Conservation (phyloP, 1,140 invertebrate species). For the Neodiprion fabricii region DNA sequence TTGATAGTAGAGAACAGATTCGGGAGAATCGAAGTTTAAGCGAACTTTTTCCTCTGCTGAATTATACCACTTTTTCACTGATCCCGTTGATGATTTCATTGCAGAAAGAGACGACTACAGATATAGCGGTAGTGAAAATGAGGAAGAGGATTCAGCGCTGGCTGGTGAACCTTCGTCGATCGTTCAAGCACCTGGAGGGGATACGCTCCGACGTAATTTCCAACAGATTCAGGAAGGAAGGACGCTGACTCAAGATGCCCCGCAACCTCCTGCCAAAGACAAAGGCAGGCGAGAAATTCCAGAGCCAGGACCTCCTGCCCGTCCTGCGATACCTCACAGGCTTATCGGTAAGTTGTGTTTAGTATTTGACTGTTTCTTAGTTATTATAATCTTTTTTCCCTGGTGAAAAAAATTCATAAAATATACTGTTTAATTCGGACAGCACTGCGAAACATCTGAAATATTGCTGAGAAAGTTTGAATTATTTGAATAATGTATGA, state of each 20-base stretch:
- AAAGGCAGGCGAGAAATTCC: conserved; percentile 66
- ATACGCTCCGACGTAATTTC: conserved; percentile 94
- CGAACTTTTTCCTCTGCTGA: background rate
- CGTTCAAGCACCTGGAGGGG: conserved; percentile 86
- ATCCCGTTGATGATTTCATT: conserved; percentile 14
- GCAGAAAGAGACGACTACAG: conserved; percentile 80
- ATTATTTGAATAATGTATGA: background rate
- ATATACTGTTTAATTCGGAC: conserved; percentile 14
- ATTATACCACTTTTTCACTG: background rate
- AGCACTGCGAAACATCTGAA: background rate
- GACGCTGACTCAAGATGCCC: conserved; percentile 66
- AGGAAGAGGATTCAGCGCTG: conserved; percentile 84
- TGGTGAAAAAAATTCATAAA: conserved; percentile 12
- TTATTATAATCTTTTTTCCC: background rate
- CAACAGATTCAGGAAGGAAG: conserved; percentile 94
- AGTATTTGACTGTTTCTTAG: background rate
- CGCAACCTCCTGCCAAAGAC: conserved; percentile 61
- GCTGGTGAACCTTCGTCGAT: conserved; percentile 90
- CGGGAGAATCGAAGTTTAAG: too few species aligned
- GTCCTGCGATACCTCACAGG: conserved; percentile 86
- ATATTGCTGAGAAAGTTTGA: conserved; percentile 29
- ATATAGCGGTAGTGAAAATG: conserved; percentile 88
- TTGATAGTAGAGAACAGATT: too few species aligned
- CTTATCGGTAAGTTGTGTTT: conserved; percentile 69
- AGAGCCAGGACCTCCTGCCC: conserved; percentile 82